Evolutionary conservation across 1,140 invertebrate species (phyloP), one percentile per base, ranked within the genome.

Genomic region (Brevipalpus yothersi): DNA sequence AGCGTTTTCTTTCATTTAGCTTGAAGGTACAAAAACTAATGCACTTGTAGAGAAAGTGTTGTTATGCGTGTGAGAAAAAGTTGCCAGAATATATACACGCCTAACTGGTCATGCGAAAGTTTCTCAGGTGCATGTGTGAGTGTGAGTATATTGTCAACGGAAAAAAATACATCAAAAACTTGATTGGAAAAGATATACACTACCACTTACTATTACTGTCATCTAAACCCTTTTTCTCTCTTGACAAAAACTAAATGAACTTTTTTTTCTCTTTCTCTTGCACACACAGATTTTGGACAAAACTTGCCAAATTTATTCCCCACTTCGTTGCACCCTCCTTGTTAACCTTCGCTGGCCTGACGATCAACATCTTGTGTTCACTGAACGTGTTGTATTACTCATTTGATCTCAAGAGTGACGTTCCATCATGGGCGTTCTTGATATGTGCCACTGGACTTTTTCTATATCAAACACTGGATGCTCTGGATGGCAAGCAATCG

Each of bases 401-500:
- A 58, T 63, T 64, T 41, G 61, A 65, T 63, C 60, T 58, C 13
- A 61, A 43, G 59, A 62, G 73, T 69, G 77, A 80, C 72, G 71
- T 72, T 31, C 74, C 76, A 8, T 60, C 66, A n/a, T 76, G 73
- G 72, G 68, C 69, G 13, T 74, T 73, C 63, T 57, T 75, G 7
- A 62, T 73, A 5, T 73, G 72, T 64, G 74, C 70, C 40, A 61
- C 76, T 7, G 75, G 76, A 10, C 62, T 78, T 19, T 78, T 79
- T 64, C 61, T 76, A 19, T 78, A 78, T 66, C 77, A 79, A 68
- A 73, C 75, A 13, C 63, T 78, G 17, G 77, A 78, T 69, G 77
- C 77, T 47, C 73, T 77, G 19, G 77, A 79, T 67, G 77, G 77
- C 9, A 78, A 78, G 66, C 77, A 78, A 73, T 65, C 77, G 75